Evolutionary conservation across 2,888 invertebrate genomes (phyloP), one percentile per base, ranked within the genome.

Genomic region (Heliconius ethilla): DNA sequence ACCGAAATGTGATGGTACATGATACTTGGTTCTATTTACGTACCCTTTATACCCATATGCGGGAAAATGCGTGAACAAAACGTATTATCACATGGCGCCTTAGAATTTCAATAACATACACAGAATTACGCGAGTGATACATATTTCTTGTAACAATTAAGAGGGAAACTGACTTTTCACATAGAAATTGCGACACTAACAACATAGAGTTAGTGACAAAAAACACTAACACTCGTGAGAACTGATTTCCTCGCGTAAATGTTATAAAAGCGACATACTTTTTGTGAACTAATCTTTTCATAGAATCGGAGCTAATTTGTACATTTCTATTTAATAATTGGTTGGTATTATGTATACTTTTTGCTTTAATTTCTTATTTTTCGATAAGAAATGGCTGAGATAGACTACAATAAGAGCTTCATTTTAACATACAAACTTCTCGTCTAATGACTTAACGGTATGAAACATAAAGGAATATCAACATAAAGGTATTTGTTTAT

Each of bases 191-290:
- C 90, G 83, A 85, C 87, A 90, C 76, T 76, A 79, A 81, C 75
- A 66, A 78, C 77, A 66, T 72, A 40, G 40, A 18, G 80, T 82
- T 65, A 74, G 40, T 63, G 27, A 74, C n/a, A 84, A 82, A 59
- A 91, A 90, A 90, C 66, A 84, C 80, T 78, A 80, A 84, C 85
- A 86, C 85, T 84, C 85, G 86, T 91, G 91, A 82, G 91, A 90
- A 88, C 84, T 82, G 82, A 86, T 89, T 88, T 85, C 89, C 85
- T 82, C 82, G 79, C 78, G 73, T 70, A 75, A 80, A 80, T 81
- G 78, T 81, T 77, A 79, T 78, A 82, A 81, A 83, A 76, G 83
- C 82, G 70, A 62, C 75, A 15, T 45, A 59, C 55, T 77, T 78
- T 78, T 77, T 59, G n/a, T 40, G 37, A 27, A 2, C n/a, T 29